Conservation (phyloP, 1,140 invertebrate species). For the Pseudomyrmex gracilis region DNA sequence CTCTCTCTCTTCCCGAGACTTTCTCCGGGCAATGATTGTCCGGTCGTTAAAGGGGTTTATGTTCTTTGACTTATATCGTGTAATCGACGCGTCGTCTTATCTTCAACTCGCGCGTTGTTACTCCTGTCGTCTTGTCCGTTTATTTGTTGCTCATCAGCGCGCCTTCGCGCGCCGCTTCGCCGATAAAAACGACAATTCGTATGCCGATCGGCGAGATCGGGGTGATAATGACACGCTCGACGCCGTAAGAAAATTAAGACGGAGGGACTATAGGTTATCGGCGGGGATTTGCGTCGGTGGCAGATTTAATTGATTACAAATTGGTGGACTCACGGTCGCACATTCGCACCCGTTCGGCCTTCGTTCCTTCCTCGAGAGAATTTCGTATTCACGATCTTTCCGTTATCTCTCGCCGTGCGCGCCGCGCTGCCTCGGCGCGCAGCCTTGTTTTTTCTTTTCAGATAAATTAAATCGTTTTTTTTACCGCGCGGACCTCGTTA, state of each 20-base stretch:
- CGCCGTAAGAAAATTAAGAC: slow-evolving; percentile 27
- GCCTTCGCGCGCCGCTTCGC: background rate
- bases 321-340: slow-evolving; percentile 7
- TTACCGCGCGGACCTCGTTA: slow-evolving; percentile 41
- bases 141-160: slow-evolving; percentile 20
- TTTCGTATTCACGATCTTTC: slow-evolving; percentile 41
- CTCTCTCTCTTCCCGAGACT: background rate
- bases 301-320: slow-evolving; percentile 60
- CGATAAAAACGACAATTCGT: slow-evolving; percentile 57
- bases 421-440: background rate
- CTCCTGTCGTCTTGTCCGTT: background rate
- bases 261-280: slow-evolving; percentile 37
- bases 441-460: slow-evolving; percentile 45
- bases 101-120: background rate
- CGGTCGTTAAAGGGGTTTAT: background rate
- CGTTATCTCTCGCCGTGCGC: slow-evolving; percentile 51
- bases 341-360: slow-evolving; percentile 3
- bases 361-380: background rate
- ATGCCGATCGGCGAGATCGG: slow-evolving; percentile 49
- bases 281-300: slow-evolving; percentile 26
- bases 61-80: background rate
- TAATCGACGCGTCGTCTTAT: slow-evolving; percentile 15
- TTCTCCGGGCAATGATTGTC: background rate
- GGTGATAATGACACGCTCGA: slow-evolving; percentile 32
- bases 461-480: slow-evolving; percentile 60